Evolutionary conservation across 2,113 vertebrate genomes (phyloP).

Genomic region (Mellivora capensis): DNA sequence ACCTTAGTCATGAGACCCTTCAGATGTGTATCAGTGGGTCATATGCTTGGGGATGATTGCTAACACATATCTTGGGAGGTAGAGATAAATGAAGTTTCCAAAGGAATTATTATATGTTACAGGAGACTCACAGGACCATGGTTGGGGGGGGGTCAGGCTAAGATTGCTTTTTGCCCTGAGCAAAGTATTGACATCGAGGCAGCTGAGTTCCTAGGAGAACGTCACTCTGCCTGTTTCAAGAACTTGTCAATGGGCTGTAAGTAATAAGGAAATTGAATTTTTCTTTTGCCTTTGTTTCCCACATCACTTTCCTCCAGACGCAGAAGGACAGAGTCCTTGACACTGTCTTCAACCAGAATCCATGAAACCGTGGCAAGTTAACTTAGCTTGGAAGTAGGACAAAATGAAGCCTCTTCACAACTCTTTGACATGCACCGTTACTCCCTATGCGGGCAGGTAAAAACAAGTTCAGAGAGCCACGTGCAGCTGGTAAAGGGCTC

Average conservation of each 20-base stretch:
- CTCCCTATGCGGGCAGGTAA: not conserved
- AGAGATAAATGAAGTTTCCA: not conserved
- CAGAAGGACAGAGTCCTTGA: not conserved
- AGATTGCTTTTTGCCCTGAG: not conserved
- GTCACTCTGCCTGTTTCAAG: not conserved
- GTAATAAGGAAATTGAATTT: not conserved
- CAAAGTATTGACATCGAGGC: not conserved
- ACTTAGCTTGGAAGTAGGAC: not conserved
- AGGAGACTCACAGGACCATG: not conserved
- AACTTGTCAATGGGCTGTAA: not conserved
- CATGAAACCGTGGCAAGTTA: not conserved
- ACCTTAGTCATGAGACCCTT: not conserved
- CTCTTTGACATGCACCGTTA: not conserved
- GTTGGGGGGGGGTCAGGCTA: not conserved
- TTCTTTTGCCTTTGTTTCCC: not conserved
- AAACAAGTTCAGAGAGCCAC: not conserved
- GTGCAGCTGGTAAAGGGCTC: not conserved
- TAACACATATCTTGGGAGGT: not conserved
- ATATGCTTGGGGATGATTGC: not conserved
- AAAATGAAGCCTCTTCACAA: not conserved
- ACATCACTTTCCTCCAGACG: not conserved
- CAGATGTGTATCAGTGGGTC: not conserved
- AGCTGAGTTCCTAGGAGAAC: not conserved
- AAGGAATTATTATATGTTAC: not conserved
- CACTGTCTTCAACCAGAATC: not conserved